phyloP scores from a whole-genome alignment of 2,113 vertebrate species.

The Syrmaticus mikado region DNA sequence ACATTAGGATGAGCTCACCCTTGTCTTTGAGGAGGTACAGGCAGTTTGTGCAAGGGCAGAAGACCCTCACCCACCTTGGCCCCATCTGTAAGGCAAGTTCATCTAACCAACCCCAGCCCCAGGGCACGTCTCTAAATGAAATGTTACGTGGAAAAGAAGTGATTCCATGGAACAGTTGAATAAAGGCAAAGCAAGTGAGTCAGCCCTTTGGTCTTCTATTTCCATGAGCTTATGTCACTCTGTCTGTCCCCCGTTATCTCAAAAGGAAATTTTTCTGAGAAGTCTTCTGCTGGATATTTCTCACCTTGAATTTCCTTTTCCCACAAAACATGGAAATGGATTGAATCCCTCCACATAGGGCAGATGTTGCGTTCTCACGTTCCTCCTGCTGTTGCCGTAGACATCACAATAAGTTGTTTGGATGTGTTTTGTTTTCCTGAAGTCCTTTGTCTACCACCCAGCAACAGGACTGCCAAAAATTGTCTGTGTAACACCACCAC shows the following conservation, averaged over 20 bases:
- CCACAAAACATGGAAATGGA: rapidly evolving
- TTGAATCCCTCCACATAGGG: not conserved
- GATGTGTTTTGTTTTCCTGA: not conserved
- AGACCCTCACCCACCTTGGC: not conserved
- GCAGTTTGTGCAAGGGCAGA: not conserved
- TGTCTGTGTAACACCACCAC: rapidly evolving
- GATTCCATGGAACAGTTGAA: not conserved
- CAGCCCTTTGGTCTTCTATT: not conserved
- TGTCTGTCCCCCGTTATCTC: not conserved
- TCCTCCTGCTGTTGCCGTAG: not conserved
- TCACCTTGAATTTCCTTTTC: not conserved
- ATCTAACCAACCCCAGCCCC: not conserved
- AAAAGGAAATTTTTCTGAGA: not conserved
- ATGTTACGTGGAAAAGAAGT: not conserved
- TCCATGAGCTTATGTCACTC: not conserved
- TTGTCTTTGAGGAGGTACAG: not conserved
- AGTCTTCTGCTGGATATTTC: not conserved
- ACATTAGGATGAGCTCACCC: rapidly evolving
- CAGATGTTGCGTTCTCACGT: not conserved
- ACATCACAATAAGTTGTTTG: not conserved
- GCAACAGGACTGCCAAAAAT: not conserved
- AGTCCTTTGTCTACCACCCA: not conserved
- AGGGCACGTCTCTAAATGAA: not conserved
- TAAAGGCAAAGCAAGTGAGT: not conserved
- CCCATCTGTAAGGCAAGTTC: not conserved